Evolutionary conservation across 2,888 invertebrate genomes (phyloP), one percentile per base, ranked within the genome.

Genomic region (Polietes domitor): DNA sequence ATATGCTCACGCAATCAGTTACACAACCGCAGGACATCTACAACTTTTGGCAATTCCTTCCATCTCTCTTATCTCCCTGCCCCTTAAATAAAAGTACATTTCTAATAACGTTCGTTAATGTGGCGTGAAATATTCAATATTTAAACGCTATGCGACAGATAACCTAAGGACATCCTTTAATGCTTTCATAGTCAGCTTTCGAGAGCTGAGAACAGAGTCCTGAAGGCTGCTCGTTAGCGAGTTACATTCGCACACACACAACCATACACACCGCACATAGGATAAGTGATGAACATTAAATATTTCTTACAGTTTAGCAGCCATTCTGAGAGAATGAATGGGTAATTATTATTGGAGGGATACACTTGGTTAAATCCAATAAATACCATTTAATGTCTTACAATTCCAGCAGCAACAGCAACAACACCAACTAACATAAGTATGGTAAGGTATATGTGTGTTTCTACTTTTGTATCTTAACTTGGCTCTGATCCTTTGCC

Each of bases 351-450:
- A 80, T 80, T 75, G 24, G 73, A 65, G 53, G 72, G 75, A 75
- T 78, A 78, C 63, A 75, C 68, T 84, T 84, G 76, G 17, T 43
- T 63, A 76, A 81, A 79, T 78, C 81, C 68, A 81, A 84, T 84
- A 84, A 84, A 84, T 84, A 84, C 68, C 72, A 68, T 76, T 84
- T 81, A 84, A 84, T 84, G 81, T 81, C 53, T 32, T 55, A 28
- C 19, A 53, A 53, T 72, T 28, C 24, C 50, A 72, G n/a, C 50
- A 37, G 19, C 63, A 65, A 68, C 24, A 21, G 24, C 15, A 47
- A 24, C 26, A 61, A 61, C 58, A 61, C 12, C 9, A 2, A 2
- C n/a, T 28, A 61, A 61, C 58, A n/a, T n/a, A n/a, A n/a, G n/a
- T n/a, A n/a, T n/a, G n/a, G n/a, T n/a, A n/a, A n/a, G n/a, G n/a